Conservation (phyloP, 2,113 vertebrate genomes). For the Chrysemys picta region DNA sequence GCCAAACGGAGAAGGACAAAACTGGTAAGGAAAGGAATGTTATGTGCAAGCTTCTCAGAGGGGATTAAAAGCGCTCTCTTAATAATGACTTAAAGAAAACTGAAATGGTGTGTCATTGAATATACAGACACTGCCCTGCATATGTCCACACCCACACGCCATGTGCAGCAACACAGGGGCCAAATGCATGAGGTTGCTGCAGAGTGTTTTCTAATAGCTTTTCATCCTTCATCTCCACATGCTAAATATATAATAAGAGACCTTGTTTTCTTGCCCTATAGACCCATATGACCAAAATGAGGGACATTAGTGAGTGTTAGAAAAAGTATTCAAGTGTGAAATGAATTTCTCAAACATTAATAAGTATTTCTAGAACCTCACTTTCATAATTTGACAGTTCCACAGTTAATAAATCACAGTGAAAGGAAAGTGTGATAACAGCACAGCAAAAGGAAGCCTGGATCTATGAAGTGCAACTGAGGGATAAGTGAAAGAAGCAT, state of each 20-base stretch:
- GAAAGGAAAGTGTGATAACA: constrained; percentile 65
- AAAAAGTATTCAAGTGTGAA: constrained; percentile 79
- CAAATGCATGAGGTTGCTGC: constrained; percentile 32
- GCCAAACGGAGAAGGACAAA: constrained; percentile 67
- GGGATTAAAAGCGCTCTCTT: constrained; percentile 59
- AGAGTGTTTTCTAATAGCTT: constrained; percentile 7
- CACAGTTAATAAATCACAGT: constrained; percentile 79
- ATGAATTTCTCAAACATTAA: constrained; percentile 74
- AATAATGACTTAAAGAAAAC: constrained; percentile 48
- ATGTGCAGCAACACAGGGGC: not conserved
- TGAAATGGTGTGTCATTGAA: constrained; percentile 55
- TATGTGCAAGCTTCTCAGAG: constrained; percentile 54
- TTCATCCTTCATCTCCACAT: constrained; percentile 32
- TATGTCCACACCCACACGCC: constrained; percentile 11
- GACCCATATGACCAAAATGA: constrained; percentile 63
- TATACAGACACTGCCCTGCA: constrained; percentile 31
- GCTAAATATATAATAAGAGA: constrained; percentile 68
- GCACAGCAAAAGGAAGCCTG: constrained; percentile 57
- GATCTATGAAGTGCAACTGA: constrained; percentile 67
- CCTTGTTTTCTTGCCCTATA: constrained; percentile 72
- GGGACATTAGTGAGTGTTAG: constrained; percentile 77
- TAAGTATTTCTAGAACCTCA: constrained; percentile 63
- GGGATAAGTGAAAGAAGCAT: constrained; percentile 61
- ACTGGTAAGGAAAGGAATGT: constrained; percentile 71
- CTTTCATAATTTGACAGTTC: constrained; percentile 69